Evolutionary conservation across 2,888 invertebrate species (phyloP).

Genomic region (Lymantria dispar): DNA sequence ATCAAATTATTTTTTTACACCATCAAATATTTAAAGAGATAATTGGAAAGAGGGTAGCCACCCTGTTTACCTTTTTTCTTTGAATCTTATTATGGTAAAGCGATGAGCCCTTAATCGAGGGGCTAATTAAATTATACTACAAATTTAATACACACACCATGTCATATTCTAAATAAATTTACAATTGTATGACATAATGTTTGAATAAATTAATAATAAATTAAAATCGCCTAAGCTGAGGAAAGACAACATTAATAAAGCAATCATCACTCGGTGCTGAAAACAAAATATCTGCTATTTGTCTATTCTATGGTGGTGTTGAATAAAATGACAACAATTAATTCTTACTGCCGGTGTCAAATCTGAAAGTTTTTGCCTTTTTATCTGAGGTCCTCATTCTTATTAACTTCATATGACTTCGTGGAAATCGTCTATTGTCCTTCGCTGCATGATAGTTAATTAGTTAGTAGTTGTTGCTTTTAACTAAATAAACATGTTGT

Average conservation of each 20-base stretch:
- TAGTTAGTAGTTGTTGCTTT: conserved; percentile 9
- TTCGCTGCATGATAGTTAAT: conserved; percentile 62
- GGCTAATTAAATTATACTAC: no score
- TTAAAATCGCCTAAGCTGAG: conserved; percentile 36
- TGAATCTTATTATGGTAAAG: no score
- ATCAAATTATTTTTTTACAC: background rate
- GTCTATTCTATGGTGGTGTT: conserved; percentile 19
- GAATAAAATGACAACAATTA: conserved; percentile 28
- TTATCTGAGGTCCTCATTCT: conserved; percentile 83
- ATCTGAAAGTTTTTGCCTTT: conserved; percentile 81
- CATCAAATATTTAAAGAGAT: background rate
- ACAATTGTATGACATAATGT: background rate
- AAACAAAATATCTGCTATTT: conserved; percentile 41
- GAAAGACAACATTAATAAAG: conserved; percentile 41
- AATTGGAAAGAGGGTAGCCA: background rate
- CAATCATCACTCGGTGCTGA: conserved; percentile 62
- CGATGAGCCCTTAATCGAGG: no score
- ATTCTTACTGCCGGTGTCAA: conserved; percentile 84
- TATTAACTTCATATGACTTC: conserved; percentile 85
- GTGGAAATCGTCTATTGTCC: conserved; percentile 72
- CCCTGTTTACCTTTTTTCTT: background rate
- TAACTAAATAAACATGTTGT: no score
- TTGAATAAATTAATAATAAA: background rate
- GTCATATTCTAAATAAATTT: background rate
- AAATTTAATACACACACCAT: no score